These are phyloP conservation scores for Polydrusus cervinus DNA, from an alignment of 2,888 invertebrate species.

Conservation along the genomic window DNA sequence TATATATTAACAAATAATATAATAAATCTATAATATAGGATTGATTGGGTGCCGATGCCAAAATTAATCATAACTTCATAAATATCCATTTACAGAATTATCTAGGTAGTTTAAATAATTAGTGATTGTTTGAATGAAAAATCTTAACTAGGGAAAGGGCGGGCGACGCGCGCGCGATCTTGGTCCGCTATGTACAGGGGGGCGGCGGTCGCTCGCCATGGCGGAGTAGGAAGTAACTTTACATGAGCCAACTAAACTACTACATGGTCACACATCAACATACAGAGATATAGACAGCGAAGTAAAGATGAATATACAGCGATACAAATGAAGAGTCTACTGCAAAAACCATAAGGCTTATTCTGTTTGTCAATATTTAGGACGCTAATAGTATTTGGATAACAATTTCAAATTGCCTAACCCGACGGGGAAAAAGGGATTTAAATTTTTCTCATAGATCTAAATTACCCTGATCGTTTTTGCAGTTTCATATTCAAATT, in stretches of 20 bases:
- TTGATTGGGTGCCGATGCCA: constrained; percentile 70
- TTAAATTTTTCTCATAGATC: too few relatives aligned
- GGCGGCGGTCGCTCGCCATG: constrained; percentile 66
- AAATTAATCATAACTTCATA: constrained; percentile 67
- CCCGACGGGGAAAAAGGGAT: too few relatives aligned
- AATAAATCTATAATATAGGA: constrained; percentile 70
- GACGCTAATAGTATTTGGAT: too few relatives aligned
- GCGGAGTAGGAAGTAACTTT: constrained; percentile 67
- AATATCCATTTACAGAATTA: constrained; percentile 64
- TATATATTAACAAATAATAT: constrained; percentile 68
- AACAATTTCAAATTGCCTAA: too few relatives aligned
- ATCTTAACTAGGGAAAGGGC: constrained; percentile 68
- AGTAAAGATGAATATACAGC: constrained; percentile 64
- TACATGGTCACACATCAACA: constrained; percentile 64
- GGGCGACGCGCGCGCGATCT: constrained; percentile 60
- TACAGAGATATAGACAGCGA: constrained; percentile 62
- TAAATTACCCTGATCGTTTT: too few relatives aligned
- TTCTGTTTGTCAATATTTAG: too few relatives aligned
- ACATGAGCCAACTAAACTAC: constrained; percentile 63
- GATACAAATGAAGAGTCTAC: constrained; percentile 63
- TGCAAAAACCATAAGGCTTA: too few relatives aligned
- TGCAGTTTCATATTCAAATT: constrained; percentile 58
- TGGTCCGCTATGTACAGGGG: constrained; percentile 71
- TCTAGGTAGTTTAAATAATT: constrained; percentile 66
- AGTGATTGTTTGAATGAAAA: constrained; percentile 74